phyloP scores from a whole-genome alignment of 2,113 vertebrate genomes.

The Labeo rohita region DNA sequence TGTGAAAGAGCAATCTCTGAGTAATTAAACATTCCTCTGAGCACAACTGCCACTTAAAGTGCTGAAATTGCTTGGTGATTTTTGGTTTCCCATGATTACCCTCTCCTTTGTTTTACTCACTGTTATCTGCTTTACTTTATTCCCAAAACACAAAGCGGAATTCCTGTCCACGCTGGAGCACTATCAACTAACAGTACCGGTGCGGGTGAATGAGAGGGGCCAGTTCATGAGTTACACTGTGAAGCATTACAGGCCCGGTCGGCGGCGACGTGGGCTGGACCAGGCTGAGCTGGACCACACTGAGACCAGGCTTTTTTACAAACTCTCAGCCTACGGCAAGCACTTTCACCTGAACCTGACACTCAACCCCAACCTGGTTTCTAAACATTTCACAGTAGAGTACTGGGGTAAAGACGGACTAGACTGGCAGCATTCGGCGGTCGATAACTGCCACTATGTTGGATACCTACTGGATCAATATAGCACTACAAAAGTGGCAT shows the following conservation, averaged over 20 bases:
- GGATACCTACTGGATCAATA: conserved; percentile 90
- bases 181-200: conserved; percentile 94
- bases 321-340: conserved; percentile 97
- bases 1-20: not conserved
- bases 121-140: conserved; percentile 29
- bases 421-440: conserved; percentile 86
- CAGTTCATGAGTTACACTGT: conserved; percentile 97
- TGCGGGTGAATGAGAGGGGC: conserved; percentile 93
- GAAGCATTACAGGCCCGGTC: conserved; percentile 89
- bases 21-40: not conserved
- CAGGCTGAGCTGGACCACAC: conserved; percentile 79
- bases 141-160: conserved; percentile 88
- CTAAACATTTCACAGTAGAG: conserved; percentile 95
- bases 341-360: conserved; percentile 99
- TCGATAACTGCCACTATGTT: conserved; percentile 94
- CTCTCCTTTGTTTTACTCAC: conserved; percentile 5
- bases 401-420: conserved; percentile 93
- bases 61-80: not conserved
- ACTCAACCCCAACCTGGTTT: conserved; percentile 94
- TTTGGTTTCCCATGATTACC: conserved; percentile 5
- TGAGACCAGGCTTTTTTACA: conserved; percentile 91
- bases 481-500: conserved; percentile 88
- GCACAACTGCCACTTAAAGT: not conserved
- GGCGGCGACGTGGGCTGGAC: conserved; percentile 85
- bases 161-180: conserved; percentile 98